Evolutionary conservation across 1,140 invertebrate species (phyloP).

Genomic region (Monomorium pharaonis): DNA sequence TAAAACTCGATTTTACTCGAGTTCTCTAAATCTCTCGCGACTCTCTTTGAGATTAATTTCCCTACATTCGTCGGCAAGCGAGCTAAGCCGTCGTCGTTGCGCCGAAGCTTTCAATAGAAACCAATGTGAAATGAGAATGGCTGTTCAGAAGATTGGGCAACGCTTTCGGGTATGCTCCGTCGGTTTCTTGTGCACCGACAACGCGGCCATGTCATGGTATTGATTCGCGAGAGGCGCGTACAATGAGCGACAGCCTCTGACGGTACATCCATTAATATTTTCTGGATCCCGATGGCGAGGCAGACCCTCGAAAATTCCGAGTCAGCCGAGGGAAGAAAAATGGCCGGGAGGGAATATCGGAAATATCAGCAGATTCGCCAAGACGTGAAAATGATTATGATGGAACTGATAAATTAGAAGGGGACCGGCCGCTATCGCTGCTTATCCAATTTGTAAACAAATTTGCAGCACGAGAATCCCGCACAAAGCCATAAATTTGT

Average conservation of each 20-base stretch:
- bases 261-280: slow-evolving; percentile 77
- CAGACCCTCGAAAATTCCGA: slow-evolving; percentile 41
- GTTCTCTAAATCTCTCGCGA: neutral
- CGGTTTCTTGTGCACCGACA: slow-evolving; percentile 71
- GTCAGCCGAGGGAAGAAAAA: slow-evolving; percentile 21
- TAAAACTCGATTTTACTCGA: neutral
- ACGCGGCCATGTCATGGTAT: slow-evolving; percentile 72
- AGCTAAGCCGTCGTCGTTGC: neutral
- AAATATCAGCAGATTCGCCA: neutral
- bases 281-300: slow-evolving; percentile 46
- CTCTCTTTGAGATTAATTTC: neutral
- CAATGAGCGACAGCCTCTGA: slow-evolving; percentile 73
- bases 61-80: neutral
- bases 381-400: slow-evolving; percentile 43
- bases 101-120: neutral
- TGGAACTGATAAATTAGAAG: slow-evolving; percentile 27
- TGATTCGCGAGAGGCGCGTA: slow-evolving; percentile 71
- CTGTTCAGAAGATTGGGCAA: slow-evolving; percentile 62
- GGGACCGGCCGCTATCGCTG: neutral
- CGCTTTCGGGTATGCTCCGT: slow-evolving; percentile 24
- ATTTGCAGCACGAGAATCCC: neutral
- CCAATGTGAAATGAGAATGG: slow-evolving; percentile 20
- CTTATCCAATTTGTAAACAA: neutral
- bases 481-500: neutral
- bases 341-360: slow-evolving; percentile 1